These are phyloP conservation scores for Gryllus bimaculatus DNA, from an alignment of 1,140 invertebrate species.

Conservation along the genomic window DNA sequence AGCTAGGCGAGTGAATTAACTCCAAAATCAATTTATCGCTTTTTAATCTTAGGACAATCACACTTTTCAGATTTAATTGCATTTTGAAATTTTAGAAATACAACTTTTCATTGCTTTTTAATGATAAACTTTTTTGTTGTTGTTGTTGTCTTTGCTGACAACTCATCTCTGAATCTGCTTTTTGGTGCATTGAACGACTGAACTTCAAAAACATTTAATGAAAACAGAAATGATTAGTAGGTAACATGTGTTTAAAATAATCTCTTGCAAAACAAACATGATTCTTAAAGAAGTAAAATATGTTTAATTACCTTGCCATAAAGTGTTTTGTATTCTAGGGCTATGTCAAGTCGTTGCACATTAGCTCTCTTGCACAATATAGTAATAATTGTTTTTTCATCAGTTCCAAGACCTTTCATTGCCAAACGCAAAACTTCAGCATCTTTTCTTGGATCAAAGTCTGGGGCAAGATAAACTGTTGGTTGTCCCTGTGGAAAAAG, in stretches of 20 bases:
- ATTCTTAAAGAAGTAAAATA: background rate
- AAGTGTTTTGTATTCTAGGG: background rate
- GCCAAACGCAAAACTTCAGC: conserved; percentile 66
- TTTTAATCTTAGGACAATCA: too few relatives aligned
- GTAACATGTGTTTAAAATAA: background rate
- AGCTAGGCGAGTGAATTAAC: too few relatives aligned
- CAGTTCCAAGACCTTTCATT: conserved; percentile 74
- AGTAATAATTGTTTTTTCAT: conserved; percentile 64
- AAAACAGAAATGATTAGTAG: background rate
- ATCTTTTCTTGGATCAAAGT: conserved; percentile 62
- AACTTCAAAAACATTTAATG: background rate
- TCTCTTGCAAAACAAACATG: background rate
- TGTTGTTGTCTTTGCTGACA: too few relatives aligned
- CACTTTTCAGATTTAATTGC: too few relatives aligned
- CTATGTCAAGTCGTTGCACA: conserved; percentile 33
- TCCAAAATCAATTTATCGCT: too few relatives aligned
- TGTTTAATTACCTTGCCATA: background rate
- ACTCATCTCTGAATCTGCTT: background rate
- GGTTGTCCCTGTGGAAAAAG: conserved; percentile 42
- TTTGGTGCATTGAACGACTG: background rate
- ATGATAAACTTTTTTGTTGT: too few relatives aligned
- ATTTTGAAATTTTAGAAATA: too few relatives aligned
- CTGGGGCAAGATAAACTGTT: conserved; percentile 51
- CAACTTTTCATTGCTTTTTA: too few relatives aligned
- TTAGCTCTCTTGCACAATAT: conserved; percentile 33